phyloP scores from a whole-genome alignment of 2,888 invertebrate genomes.

The Scelioninae gen. 1 region DNA sequence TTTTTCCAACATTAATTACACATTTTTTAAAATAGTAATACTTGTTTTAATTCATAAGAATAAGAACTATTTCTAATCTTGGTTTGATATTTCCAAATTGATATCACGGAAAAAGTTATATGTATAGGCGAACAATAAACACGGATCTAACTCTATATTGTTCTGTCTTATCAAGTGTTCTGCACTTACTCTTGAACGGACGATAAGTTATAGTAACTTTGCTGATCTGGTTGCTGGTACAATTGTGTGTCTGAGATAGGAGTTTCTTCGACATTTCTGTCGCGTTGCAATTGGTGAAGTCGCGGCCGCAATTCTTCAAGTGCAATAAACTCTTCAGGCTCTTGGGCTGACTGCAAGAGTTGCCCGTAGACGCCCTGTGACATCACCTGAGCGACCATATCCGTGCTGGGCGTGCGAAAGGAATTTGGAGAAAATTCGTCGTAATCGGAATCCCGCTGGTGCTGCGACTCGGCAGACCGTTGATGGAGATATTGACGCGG shows the following conservation, averaged over 20 bases:
- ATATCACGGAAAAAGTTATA: too few species aligned
- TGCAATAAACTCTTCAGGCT: conserved; percentile 79
- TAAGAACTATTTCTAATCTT: too few species aligned
- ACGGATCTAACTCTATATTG: not conserved
- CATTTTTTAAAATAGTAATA: too few species aligned
- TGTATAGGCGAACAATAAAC: not conserved
- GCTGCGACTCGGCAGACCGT: conserved; percentile 35
- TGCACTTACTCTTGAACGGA: conserved; percentile 80
- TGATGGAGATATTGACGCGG: conserved; percentile 52
- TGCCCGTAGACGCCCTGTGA: conserved; percentile 80
- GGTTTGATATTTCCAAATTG: too few species aligned
- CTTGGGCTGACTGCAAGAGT: conserved; percentile 78
- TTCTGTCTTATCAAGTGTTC: not conserved
- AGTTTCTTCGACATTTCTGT: conserved; percentile 57
- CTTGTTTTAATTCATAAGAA: too few species aligned
- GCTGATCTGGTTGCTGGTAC: conserved; percentile 73
- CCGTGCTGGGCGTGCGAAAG: conserved; percentile 72
- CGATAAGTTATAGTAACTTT: conserved; percentile 79
- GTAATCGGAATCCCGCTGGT: conserved; percentile 67
- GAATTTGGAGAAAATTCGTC: conserved; percentile 71
- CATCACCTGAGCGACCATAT: conserved; percentile 82
- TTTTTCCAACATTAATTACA: too few species aligned
- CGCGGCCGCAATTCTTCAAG: conserved; percentile 79
- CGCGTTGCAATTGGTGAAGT: conserved; percentile 73
- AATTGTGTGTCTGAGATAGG: conserved; percentile 65